phyloP scores from a whole-genome alignment of 2,113 vertebrate species.

The Heterotis niloticus region DNA sequence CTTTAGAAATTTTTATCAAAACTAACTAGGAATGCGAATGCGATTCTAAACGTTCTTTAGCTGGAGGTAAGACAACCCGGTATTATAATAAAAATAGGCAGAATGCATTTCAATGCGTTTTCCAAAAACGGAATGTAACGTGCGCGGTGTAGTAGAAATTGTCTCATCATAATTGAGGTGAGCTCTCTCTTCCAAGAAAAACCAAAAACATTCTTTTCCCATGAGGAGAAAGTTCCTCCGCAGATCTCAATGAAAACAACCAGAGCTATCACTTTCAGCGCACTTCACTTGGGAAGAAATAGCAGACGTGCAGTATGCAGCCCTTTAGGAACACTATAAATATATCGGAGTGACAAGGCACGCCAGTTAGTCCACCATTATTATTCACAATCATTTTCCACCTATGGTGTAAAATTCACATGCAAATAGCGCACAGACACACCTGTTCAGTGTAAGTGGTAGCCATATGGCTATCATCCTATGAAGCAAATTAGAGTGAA shows the following conservation, averaged over 20 bases:
- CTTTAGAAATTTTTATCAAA: too few relatives aligned
- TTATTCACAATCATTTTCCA: too few relatives aligned
- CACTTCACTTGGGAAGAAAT: constrained; percentile 26
- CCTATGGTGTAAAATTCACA: too few relatives aligned
- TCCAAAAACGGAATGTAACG: constrained; percentile 1
- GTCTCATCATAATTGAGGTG: constrained; percentile 25
- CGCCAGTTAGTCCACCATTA: background rate
- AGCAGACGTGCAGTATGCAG: background rate
- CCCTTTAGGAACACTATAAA: too few relatives aligned
- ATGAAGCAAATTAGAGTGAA: too few relatives aligned
- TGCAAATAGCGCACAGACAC: too few relatives aligned
- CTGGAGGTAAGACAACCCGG: background rate
- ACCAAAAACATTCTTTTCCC: constrained; percentile 41
- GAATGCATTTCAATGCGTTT: constrained; percentile 21
- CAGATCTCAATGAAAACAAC: constrained; percentile 30
- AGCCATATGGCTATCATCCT: too few relatives aligned
- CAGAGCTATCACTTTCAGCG: constrained; percentile 33
- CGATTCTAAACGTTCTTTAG: background rate
- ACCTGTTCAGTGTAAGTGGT: too few relatives aligned
- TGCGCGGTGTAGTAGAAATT: constrained; percentile 3
- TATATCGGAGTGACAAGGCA: background rate
- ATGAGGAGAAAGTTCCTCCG: constrained; percentile 21
- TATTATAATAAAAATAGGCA: constrained; percentile 2
- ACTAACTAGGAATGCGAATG: too few relatives aligned
- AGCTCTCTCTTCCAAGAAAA: constrained; percentile 32